A percentile compares a stretch with the other conserved stretches of the same genome.
Evolutionary conservation across 2,113 vertebrate genomes (phyloP).

Genomic region (Phodopus roborovskii): DNA sequence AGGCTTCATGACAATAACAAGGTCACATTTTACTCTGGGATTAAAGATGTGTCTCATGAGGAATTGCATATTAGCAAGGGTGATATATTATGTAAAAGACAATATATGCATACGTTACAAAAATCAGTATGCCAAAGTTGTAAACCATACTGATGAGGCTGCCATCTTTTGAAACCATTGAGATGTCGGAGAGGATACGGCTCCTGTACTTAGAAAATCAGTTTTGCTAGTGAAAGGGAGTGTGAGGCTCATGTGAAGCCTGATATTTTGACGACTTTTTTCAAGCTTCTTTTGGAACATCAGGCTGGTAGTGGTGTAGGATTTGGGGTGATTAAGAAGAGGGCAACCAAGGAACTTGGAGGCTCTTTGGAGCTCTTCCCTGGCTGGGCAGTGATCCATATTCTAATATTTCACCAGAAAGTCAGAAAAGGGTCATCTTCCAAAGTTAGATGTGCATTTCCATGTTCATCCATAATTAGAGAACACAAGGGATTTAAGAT

Average conservation of each 20-base stretch:
- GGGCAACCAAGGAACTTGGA: background rate
- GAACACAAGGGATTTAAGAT: background rate
- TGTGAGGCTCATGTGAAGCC: rapidly evolving
- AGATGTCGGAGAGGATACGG: background rate
- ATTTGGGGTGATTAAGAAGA: background rate
- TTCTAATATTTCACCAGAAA: background rate
- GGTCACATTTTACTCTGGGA: background rate
- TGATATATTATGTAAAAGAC: background rate
- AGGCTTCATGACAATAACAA: background rate
- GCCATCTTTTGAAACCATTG: background rate
- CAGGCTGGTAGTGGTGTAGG: background rate
- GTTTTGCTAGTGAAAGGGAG: background rate
- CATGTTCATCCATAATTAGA: background rate
- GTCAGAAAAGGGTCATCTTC: background rate
- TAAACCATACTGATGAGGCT: background rate
- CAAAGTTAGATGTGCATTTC: background rate
- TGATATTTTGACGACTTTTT: background rate
- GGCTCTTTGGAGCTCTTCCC: background rate
- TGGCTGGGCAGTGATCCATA: background rate
- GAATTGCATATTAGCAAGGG: background rate
- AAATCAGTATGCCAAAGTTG: background rate
- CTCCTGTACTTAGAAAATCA: background rate
- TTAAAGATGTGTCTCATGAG: background rate
- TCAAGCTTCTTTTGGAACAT: background rate
- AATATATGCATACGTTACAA: background rate